These are phyloP conservation scores for Hydroisotoma schaefferi DNA, from an alignment of 2,888 invertebrate genomes.

Conservation along the genomic window DNA sequence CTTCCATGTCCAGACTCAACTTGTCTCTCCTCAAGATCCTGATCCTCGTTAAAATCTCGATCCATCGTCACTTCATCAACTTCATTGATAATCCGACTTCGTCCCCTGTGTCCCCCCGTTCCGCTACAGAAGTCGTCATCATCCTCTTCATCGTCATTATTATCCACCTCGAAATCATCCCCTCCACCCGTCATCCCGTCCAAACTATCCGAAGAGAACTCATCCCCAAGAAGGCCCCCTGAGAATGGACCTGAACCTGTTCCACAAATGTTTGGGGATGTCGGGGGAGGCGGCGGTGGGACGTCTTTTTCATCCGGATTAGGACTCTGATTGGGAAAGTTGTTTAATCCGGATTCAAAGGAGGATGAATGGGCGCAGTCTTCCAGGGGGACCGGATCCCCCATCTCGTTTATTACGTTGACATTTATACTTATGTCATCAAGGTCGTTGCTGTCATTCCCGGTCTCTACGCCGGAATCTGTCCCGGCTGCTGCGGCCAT, in stretches of 20 bases:
- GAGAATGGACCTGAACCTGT: slow-evolving; percentile 12
- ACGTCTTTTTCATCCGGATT: slow-evolving; percentile 27
- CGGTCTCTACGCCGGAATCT: slow-evolving; percentile 71
- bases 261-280: slow-evolving; percentile 41
- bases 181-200: slow-evolving; percentile 29
- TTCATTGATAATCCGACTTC: slow-evolving; percentile 14
- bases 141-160: slow-evolving; percentile 25
- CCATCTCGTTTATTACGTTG: slow-evolving; percentile 30
- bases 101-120: too few species aligned
- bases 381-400: slow-evolving; percentile 29
- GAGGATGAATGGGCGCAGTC: slow-evolving; percentile 31
- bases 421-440: slow-evolving; percentile 34
- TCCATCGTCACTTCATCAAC: slow-evolving; percentile 25
- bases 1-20: slow-evolving; percentile 12
- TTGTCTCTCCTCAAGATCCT: slow-evolving; percentile 6
- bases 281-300: slow-evolving; percentile 47
- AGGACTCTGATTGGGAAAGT: slow-evolving; percentile 8
- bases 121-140: not conserved
- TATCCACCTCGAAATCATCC: slow-evolving; percentile 18
- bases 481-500: slow-evolving; percentile 32
- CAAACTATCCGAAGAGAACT: slow-evolving; percentile 32
- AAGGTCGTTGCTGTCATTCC: slow-evolving; percentile 66
- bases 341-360: slow-evolving; percentile 22
- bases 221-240: slow-evolving; percentile 19
- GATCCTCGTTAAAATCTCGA: slow-evolving; percentile 26